Evolutionary conservation across 2,113 vertebrate genomes (phyloP), one percentile per base, ranked within the genome.

Genomic region (Herpailurus yagouaroundi): DNA sequence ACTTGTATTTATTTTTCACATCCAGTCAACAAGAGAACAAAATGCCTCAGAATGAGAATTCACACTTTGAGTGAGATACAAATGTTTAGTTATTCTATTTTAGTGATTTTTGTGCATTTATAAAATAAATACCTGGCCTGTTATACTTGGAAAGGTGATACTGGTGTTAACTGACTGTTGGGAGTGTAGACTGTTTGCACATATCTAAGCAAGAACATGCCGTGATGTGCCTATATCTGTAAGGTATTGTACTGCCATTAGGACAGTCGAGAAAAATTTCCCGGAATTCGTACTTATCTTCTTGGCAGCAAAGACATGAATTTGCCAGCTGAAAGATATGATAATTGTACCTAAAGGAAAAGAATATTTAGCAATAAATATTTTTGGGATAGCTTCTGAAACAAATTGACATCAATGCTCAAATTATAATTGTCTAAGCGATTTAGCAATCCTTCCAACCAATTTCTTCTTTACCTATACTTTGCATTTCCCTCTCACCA

Each of bases 1-100:
- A 93, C 25, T 33, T 76, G 36, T 73, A 19, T 98, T 98, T 98
- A 96, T 98, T 98, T 96, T 95, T 86, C 23, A 96, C 45, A 63
- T 45, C 15, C n/a, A 36, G 45, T 64, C 45, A 48, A 57, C 29
- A 80, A 76, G 73, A 83, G 29, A 92, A 83, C 3, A 66, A 21
- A 96, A 60, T 9, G 9, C 27, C 9, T 84, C 21, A 79, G 21
- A 77, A 15, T 36, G 71, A 86, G 23, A 85, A 69, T 31, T 91
- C 15, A 66, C 36, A 85, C 82, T 92, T 77, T 89, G 63, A 95
- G 33, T 8, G 29, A 84, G 63, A 87, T 77, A 76, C 36, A 73
- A 19, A 41, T 33, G 5, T 76, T 63, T 45, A 50, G 27, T 60
- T 85, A 45, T 45, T 80, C 25, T 88, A 38, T 45, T 57, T 23